Evolutionary conservation across 1,140 invertebrate species (phyloP), one percentile per base, ranked within the genome.

Genomic region (Ptiloglossa arizonensis): DNA sequence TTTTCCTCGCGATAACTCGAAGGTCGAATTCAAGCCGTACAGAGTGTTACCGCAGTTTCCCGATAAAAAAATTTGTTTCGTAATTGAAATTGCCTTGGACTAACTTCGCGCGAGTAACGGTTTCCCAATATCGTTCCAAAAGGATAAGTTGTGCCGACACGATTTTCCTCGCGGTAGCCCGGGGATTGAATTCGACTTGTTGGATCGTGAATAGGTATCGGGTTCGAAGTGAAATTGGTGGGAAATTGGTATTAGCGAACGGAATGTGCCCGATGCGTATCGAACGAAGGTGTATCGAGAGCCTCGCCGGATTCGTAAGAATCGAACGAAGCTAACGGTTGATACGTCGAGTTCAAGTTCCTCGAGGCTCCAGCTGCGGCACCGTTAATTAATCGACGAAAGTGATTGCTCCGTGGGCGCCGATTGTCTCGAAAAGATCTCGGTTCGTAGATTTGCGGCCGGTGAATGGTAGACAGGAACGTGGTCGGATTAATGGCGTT

Each of bases 381-480:
- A 50, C 66, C 54, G 66, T 76, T 76, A 76, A 76, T 59, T 69
- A 59, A 75, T 69, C 66, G 54, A 69, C 54, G 22, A 76, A 50
- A 50, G 54, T 50, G 64, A 69, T 76, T 76, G 60, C 17, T 29
- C 15, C 22, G 32, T 27, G 32, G 50, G 0, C 15, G 9, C 2
- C 1, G 73, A 50, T 50, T 38, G 24, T 59, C 11, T 48, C 57
- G 35, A 6, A 46, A 68, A 68, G 38, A 44, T 48, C 22, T 5
- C 11, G 8, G 44, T 9, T n/a, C 29, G 29, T 27, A 22, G 15
- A 29, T 57, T 27, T 15, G 27, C 3, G n/a, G n/a, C n/a, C 11
- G 38, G 27, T 48, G 22, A 48, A 1, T 54, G 15, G 24, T 32
- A 44, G 15, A 6, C 17, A 9, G 1, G n/a, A 11, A 15, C 29